These are phyloP conservation scores for Acinonyx jubatus DNA, from an alignment of 2,113 vertebrate genomes.

Conservation along the genomic window DNA sequence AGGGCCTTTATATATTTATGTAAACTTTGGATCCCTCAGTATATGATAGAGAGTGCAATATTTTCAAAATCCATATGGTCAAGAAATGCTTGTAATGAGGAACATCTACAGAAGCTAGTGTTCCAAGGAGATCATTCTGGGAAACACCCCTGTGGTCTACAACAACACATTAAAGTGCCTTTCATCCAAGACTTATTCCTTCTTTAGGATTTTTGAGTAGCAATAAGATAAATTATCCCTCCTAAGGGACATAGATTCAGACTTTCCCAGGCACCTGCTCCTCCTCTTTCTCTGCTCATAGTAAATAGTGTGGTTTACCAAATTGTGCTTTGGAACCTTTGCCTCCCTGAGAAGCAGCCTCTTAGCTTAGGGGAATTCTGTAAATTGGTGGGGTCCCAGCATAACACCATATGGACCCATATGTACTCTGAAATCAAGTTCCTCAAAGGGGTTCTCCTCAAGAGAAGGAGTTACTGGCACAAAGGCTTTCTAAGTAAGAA, in stretches of 20 bases:
- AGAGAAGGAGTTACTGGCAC: not conserved
- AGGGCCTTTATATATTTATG: not conserved
- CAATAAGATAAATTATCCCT: not conserved
- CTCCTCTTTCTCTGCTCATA: not conserved
- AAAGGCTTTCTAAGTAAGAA: not conserved
- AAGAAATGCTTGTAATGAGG: not conserved
- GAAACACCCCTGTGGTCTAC: not conserved
- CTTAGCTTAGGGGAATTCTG: not conserved
- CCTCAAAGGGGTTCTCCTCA: not conserved
- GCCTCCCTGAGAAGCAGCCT: not conserved
- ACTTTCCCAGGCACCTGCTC: not conserved
- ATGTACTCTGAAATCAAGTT: not conserved
- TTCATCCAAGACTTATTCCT: not conserved
- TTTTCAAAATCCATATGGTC: slow-evolving; percentile 25
- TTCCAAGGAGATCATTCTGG: not conserved
- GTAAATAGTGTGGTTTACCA: not conserved
- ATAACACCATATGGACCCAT: not conserved
- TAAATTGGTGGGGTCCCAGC: not conserved
- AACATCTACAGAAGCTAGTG: not conserved
- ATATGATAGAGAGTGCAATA: not conserved
- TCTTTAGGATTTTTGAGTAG: not conserved
- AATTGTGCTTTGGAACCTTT: not conserved
- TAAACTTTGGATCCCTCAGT: not conserved
- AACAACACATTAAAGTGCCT: not conserved
- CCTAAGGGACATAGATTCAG: not conserved